Evolutionary conservation across 2,888 invertebrate genomes (phyloP), one percentile per base, ranked within the genome.

Genomic region (Osmoderma eremita): DNA sequence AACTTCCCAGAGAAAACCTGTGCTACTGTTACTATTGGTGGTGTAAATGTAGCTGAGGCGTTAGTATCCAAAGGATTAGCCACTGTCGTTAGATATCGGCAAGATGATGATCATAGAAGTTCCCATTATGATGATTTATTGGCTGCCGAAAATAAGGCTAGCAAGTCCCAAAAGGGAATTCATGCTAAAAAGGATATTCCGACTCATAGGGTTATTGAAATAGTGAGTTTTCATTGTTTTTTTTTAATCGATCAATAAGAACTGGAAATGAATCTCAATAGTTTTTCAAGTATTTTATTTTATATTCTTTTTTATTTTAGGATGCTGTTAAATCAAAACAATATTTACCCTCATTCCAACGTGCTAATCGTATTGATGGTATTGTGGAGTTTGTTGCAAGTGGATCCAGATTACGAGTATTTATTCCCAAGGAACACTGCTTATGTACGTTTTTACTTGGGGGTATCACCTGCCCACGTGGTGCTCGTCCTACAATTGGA

Each of bases 301-400:
- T 24, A 42, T 49, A 63, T 17, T 17, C 10, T 17, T 12, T 41
- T 69, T 74, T 81, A 80, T 81, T 81, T 74, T 79, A 90, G 90
- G 89, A 97, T 84, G 86, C 91, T 45, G 86, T 90, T 0, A 93
- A 93, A 78, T 91, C 94, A 1, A 95, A 94, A 81, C 93, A 95
- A 79, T 97, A 97, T 84, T 86, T 98, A 79, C 95, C 97, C 50
- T 94, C 95, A 78, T 87, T 99, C 77, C 95, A 95, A 82, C 88
- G 98, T 75, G 94, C 95, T 6, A 91, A 94, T 67, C 90, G 93
- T 72, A 91, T 93, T 51, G 96, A 97, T 79, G 98, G 93, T 3
- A 89, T 95, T 12, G 97, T 98, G 2, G 99, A 99, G 80, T 99
- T 97, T 81, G 95, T 99, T 1, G 94, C 97, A 0, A 96, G 96